phyloP scores from a whole-genome alignment of 2,888 invertebrate species.

The Ormyrus pomaceus region DNA sequence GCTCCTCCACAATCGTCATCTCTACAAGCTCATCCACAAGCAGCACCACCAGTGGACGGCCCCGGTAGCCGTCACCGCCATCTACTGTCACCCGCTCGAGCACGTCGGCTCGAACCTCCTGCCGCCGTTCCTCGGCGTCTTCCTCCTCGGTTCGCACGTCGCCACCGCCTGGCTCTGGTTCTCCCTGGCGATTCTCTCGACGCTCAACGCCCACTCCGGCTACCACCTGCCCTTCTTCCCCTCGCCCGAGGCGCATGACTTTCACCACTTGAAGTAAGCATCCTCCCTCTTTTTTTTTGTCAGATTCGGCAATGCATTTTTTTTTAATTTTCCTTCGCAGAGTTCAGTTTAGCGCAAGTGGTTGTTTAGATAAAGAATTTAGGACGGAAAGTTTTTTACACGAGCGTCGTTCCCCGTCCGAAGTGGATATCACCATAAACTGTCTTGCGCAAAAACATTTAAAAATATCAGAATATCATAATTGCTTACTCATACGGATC shows the following conservation, averaged over 20 bases:
- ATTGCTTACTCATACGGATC: no score
- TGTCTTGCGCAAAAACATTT: no score
- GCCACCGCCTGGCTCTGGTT: constrained; percentile 89
- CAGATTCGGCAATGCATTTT: no score
- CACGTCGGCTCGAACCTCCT: constrained; percentile 87
- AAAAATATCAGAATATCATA: no score
- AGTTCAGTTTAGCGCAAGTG: no score
- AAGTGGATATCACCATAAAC: no score
- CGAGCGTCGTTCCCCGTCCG: no score
- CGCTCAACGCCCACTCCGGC: constrained; percentile 89
- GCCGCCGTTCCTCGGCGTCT: constrained; percentile 86
- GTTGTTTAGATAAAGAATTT: no score
- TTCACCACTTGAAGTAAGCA: constrained; percentile 88
- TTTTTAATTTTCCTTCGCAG: no score
- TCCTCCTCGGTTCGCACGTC: constrained; percentile 86
- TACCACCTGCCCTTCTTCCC: constrained; percentile 92
- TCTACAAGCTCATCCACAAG: constrained; percentile 91
- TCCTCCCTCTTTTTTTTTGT: background rate
- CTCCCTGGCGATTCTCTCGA: constrained; percentile 85
- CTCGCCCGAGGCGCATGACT: constrained; percentile 91
- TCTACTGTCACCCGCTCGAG: constrained; percentile 87
- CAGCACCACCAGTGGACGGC: constrained; percentile 93
- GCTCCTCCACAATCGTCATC: constrained; percentile 83
- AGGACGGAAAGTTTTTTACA: no score
- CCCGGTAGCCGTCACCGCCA: constrained; percentile 88